Evolutionary conservation across 2,797 vertebrate species (phyloP).

Genomic region (Clarias fuscus): DNA sequence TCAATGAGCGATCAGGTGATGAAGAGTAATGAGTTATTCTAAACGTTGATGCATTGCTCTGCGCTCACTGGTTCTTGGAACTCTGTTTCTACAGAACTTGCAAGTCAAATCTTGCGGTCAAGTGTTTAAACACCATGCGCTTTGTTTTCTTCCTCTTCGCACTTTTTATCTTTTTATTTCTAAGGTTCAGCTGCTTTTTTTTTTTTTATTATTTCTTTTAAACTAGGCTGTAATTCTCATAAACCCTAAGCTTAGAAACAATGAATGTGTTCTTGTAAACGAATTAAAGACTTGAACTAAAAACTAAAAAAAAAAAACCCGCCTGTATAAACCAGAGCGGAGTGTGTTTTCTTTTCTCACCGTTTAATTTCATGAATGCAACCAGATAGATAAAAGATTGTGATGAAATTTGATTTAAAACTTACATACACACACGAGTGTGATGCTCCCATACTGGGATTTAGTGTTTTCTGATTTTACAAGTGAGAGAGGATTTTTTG

Average conservation of each 20-base stretch:
- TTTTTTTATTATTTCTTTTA: too few species aligned
- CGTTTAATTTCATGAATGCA: not conserved
- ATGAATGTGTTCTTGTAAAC: not conserved
- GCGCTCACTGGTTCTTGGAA: not conserved
- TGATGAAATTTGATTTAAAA: not conserved
- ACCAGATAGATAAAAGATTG: not conserved
- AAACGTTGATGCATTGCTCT: not conserved
- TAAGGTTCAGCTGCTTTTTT: not conserved
- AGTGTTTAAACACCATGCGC: not conserved
- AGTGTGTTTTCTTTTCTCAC: not conserved
- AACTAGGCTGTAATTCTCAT: not conserved
- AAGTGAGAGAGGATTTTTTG: not conserved
- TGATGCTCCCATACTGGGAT: not conserved
- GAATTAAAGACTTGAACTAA: slow-evolving; percentile 11
- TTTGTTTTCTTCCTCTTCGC: not conserved
- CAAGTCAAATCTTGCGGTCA: not conserved
- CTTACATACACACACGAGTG: not conserved
- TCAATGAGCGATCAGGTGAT: not conserved
- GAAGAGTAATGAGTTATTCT: not conserved
- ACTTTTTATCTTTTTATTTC: not conserved
- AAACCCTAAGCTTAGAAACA: not conserved
- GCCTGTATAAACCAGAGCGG: not conserved
- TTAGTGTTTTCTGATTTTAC: not conserved
- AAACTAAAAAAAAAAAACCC: not conserved
- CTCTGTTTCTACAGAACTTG: not conserved